Evolutionary conservation across 2,113 vertebrate species (phyloP).

Genomic region (Menura novaehollandiae): DNA sequence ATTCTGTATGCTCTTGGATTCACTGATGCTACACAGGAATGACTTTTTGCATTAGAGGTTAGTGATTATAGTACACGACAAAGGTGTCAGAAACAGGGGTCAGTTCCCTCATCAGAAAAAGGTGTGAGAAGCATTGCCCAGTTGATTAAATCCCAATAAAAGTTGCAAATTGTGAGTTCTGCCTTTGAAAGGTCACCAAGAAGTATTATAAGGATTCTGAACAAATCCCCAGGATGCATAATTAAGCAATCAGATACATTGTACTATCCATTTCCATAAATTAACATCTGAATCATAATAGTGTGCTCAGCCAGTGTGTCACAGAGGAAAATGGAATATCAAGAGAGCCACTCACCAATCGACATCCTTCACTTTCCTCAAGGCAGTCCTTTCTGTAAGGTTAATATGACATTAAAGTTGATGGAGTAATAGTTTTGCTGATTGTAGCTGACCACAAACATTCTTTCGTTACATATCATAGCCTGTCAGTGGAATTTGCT

Average conservation of each 20-base stretch:
- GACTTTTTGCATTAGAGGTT: not conserved
- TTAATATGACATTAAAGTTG: not conserved
- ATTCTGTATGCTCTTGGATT: not conserved
- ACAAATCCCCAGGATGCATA: conserved; percentile 30
- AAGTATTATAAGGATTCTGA: conserved; percentile 24
- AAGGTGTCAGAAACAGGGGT: not conserved
- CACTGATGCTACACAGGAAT: not conserved
- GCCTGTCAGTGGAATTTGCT: not conserved
- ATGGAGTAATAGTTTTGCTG: not conserved
- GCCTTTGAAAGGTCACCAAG: conserved; percentile 47
- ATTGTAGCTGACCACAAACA: not conserved
- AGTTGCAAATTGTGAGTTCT: not conserved
- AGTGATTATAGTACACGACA: not conserved
- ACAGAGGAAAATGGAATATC: conserved; percentile 11
- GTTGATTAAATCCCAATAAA: conserved; percentile 51
- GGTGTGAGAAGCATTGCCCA: conserved; percentile 14
- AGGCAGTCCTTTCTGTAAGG: not conserved
- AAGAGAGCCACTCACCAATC: not conserved
- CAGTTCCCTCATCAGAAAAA: not conserved
- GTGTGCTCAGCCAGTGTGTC: not conserved
- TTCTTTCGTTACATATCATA: not conserved
- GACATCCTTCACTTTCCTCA: not conserved
- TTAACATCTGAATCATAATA: conserved; percentile 46
- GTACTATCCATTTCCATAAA: conserved; percentile 50
- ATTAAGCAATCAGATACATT: conserved; percentile 57